Evolutionary conservation across 2,888 invertebrate species (phyloP).

Genomic region (Oligia fasciuncula): DNA sequence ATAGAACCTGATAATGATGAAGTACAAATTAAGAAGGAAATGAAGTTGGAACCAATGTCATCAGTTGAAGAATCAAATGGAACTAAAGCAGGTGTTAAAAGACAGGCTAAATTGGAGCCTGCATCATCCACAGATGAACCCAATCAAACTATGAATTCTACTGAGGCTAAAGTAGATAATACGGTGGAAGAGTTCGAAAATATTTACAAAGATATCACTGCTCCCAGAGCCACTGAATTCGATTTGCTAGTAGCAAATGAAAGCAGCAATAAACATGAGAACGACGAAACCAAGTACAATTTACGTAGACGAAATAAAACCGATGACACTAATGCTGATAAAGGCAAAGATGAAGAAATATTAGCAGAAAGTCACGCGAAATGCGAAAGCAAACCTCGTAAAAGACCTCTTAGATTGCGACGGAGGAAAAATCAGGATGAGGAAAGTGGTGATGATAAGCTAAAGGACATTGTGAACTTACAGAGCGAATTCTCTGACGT

Average conservation of each 20-base stretch:
- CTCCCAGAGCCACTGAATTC: conserved; percentile 82
- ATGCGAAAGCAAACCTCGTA: conserved; percentile 71
- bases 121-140: conserved; percentile 50
- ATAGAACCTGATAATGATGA: conserved; percentile 35
- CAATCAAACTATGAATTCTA: conserved; percentile 53
- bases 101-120: conserved; percentile 49
- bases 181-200: conserved; percentile 84
- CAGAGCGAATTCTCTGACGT: conserved; percentile 84
- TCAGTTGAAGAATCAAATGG: conserved; percentile 38
- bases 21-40: conserved; percentile 54
- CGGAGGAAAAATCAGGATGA: conserved; percentile 74
- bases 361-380: conserved; percentile 71
- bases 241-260: conserved; percentile 72
- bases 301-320: conserved; percentile 70
- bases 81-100: conserved; percentile 30
- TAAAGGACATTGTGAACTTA: conserved; percentile 84
- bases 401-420: conserved; percentile 77
- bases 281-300: conserved; percentile 76
- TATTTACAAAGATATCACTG: conserved; percentile 80
- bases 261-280: conserved; percentile 36
- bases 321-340: conserved; percentile 53
- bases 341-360: conserved; percentile 54
- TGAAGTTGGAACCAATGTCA: conserved; percentile 50
- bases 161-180: conserved; percentile 63
- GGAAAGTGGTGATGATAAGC: conserved; percentile 67